A percentile compares a stretch with the other conserved stretches of the same genome.
phyloP scores from a whole-genome alignment of 1,140 invertebrate species.

The Pseudomyrmex pallidus region DNA sequence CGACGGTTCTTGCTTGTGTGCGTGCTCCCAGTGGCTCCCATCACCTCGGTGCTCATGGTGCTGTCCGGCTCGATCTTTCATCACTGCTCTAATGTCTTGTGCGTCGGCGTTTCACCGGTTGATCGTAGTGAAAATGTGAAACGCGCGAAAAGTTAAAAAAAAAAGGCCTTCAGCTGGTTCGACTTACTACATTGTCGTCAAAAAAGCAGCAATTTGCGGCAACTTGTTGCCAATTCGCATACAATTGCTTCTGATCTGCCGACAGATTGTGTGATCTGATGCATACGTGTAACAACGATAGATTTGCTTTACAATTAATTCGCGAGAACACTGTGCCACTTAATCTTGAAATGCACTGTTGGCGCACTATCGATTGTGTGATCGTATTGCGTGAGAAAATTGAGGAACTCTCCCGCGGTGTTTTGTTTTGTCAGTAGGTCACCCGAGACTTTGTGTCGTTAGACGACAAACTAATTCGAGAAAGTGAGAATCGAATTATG shows the following conservation, averaged over 20 bases:
- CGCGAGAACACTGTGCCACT: no score
- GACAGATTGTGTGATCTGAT: not conserved
- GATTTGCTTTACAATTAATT: conserved; percentile 3
- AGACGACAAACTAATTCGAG: conserved; percentile 35
- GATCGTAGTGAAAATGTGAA: conserved; percentile 26
- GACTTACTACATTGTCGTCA: not conserved
- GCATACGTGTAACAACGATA: not conserved
- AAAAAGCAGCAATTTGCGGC: no score
- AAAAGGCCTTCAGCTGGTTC: not conserved
- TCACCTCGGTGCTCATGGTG: no score
- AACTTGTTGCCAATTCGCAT: no score
- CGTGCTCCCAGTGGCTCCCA: no score
- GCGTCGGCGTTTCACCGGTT: conserved; percentile 1
- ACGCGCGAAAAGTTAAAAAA: conserved; percentile 11
- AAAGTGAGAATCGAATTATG: conserved; percentile 30
- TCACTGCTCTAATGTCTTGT: no score
- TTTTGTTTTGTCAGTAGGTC: conserved; percentile 29
- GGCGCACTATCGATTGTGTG: not conserved
- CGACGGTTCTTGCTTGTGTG: no score
- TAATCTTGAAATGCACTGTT: not conserved
- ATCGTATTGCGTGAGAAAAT: conserved; percentile 18
- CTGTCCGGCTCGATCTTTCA: no score
- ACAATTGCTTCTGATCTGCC: no score
- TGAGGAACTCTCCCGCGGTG: not conserved
- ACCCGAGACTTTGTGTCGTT: conserved; percentile 16